Conservation (phyloP, 1,140 invertebrate genomes). For the Anagrus nilaparvatae region DNA sequence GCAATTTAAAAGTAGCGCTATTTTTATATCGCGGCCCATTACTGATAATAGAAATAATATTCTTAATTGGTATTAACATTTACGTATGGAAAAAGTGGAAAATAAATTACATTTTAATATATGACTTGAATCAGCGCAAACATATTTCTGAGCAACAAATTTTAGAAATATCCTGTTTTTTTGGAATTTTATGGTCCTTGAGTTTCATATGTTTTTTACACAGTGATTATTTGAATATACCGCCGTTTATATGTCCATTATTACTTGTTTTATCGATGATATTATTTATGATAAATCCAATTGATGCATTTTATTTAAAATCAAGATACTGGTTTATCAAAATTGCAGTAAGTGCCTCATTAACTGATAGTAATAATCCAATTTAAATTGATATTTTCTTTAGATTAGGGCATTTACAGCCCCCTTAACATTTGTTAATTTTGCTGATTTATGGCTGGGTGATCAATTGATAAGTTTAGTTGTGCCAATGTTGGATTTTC, state of each 20-base stretch:
- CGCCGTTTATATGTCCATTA: conserved; percentile 69
- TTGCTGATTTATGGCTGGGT: conserved; percentile 90
- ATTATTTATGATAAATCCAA: neutral
- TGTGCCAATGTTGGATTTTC: conserved; percentile 67
- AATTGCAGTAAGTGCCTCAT: neutral
- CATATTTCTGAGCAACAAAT: conserved; percentile 78
- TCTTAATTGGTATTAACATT: conserved; percentile 80
- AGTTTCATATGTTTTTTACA: conserved; percentile 58
- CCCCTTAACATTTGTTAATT: conserved; percentile 76
- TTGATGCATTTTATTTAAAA: neutral
- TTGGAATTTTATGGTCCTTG: conserved; percentile 76
- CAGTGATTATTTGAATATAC: conserved; percentile 61
- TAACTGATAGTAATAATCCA: neutral
- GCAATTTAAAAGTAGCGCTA: conserved; percentile 46
- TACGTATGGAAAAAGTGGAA: conserved; percentile 84
- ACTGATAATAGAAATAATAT: conserved; percentile 72
- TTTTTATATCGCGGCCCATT: conserved; percentile 74
- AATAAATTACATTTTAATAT: conserved; percentile 88
- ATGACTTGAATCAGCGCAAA: conserved; percentile 83
- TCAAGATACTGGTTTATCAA: neutral
- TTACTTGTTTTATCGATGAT: neutral
- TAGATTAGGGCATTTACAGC: conserved; percentile 55
- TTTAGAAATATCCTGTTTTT: conserved; percentile 76
- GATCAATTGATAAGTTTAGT: conserved; percentile 81
- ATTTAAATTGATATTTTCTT: neutral